These are phyloP conservation scores for Volucella bombylans DNA, from an alignment of 2,888 invertebrate genomes.

Conservation along the genomic window DNA sequence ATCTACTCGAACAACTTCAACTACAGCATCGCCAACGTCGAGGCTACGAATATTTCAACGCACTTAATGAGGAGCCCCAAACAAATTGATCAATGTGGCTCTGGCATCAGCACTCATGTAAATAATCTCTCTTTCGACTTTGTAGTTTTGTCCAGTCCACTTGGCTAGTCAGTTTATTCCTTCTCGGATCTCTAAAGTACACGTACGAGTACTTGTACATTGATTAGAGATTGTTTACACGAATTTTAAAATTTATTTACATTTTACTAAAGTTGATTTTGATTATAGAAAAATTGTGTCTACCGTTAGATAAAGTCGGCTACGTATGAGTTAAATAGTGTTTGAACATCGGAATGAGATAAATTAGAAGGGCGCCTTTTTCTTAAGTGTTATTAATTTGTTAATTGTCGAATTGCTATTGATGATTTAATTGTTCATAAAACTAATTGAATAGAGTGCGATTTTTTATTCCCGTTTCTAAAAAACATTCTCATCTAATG, in stretches of 20 bases:
- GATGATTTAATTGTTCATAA: neutral
- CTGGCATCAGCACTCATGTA: slow-evolving; percentile 39
- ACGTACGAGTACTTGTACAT: slow-evolving; percentile 1
- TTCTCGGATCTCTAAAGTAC: slow-evolving; percentile 5
- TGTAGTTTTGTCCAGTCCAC: slow-evolving; percentile 8
- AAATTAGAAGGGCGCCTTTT: neutral
- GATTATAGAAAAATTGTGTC: too few relatives aligned
- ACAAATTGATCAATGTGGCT: slow-evolving; percentile 37
- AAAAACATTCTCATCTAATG: neutral
- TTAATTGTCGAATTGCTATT: slow-evolving; percentile 18
- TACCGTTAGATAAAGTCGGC: too few relatives aligned
- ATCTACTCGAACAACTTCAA: too few relatives aligned
- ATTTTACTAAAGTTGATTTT: neutral
- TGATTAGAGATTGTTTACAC: slow-evolving; percentile 27
- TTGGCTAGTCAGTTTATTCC: slow-evolving; percentile 15
- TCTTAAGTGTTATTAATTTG: slow-evolving; percentile 3
- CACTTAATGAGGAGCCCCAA: neutral
- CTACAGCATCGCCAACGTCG: too few relatives aligned
- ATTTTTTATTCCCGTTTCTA: neutral
- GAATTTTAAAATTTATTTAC: neutral
- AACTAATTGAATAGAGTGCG: neutral
- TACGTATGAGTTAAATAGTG: too few relatives aligned
- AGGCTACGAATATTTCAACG: too few relatives aligned
- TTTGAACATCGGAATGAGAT: too few relatives aligned
- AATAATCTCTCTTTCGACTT: slow-evolving; percentile 15